Evolutionary conservation across 1,140 invertebrate genomes (phyloP), one percentile per base, ranked within the genome.

Genomic region (Heliconius eleuchia): DNA sequence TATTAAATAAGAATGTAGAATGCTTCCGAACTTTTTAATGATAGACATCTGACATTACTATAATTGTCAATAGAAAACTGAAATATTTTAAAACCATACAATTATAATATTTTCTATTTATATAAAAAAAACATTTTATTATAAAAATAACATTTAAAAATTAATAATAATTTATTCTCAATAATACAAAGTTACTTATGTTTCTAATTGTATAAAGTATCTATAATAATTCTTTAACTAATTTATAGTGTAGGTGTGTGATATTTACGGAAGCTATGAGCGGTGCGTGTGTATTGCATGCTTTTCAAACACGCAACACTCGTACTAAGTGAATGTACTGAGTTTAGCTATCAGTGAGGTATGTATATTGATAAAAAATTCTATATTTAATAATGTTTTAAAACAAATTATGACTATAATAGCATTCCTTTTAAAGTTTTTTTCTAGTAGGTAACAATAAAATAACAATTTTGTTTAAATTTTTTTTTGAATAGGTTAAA

Each of bases 191-290:
- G 55, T 57, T 7, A 23, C n/a, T 57, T n/a, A 57, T 57, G 34
- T 37, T 57, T 57, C 55, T 57, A 57, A 57, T 57, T 23, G 9
- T 57, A 57, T 23, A 57, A 11, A 57, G 18, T 57, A 23, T 57
- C 8, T 57, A 57, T 23, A n/a, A 57, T 57, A 57, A 57, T 23
- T 57, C 55, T 23, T 57, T 23, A 57, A 3, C 55, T 57, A 57
- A 57, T 57, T 57, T 57, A 57, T 57, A 57, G n/a, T 57, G n/a
- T n/a, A 57, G 55, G 55, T 57, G 55, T 57, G 55, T n/a, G 55
- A 57, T 57, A 57, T 57, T 57, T 57, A 57, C 55, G 55, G 55
- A 57, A 57, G 55, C 55, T 57, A 55, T 23, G 55, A 23, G n/a
- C 55, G 3, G 7, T 57, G 55, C 55, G 55, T 57, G 55, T 19